phyloP scores from a whole-genome alignment of 2,113 vertebrate species.

The Gallinago jamesoni region DNA sequence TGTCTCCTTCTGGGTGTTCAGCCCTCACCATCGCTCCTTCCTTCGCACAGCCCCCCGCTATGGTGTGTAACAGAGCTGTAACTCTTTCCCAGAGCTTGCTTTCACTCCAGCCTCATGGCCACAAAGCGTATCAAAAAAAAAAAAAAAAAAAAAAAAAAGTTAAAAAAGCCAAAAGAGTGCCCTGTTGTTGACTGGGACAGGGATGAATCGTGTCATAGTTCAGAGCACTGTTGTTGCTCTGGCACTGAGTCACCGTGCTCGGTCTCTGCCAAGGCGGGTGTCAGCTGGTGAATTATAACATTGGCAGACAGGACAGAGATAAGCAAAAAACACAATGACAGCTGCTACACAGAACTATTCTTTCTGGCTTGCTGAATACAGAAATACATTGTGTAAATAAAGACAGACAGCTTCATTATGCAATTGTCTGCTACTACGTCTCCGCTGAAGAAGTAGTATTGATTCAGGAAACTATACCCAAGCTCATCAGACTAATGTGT shows the following conservation, averaged over 20 bases:
- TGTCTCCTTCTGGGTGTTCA: slow-evolving; percentile 5
- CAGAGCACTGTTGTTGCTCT: slow-evolving; percentile 69
- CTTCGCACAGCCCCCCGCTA: not conserved
- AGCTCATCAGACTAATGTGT: slow-evolving; percentile 67
- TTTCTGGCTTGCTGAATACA: slow-evolving; percentile 82
- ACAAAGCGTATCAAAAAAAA: not conserved
- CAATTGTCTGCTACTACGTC: slow-evolving; percentile 76
- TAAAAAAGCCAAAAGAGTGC: slow-evolving; percentile 39
- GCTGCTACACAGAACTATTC: slow-evolving; percentile 84
- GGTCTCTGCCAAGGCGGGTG: slow-evolving; percentile 78
- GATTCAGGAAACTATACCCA: slow-evolving; percentile 69
- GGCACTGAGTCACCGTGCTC: slow-evolving; percentile 67
- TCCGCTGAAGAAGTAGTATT: slow-evolving; percentile 70
- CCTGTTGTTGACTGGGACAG: slow-evolving; percentile 66
- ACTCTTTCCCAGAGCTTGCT: slow-evolving; percentile 25
- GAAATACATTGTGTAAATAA: slow-evolving; percentile 81
- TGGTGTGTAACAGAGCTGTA: slow-evolving; percentile 6
- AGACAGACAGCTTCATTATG: slow-evolving; percentile 85
- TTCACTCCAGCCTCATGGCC: not conserved
- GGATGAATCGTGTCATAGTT: slow-evolving; percentile 78
- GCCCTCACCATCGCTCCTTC: not conserved
- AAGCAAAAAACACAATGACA: slow-evolving; percentile 83
- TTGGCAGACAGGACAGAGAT: slow-evolving; percentile 82
- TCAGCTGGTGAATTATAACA: slow-evolving; percentile 83
- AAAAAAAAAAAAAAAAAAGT: not conserved